Conservation (phyloP, 2,888 invertebrate species). For the Theretra japonica region DNA sequence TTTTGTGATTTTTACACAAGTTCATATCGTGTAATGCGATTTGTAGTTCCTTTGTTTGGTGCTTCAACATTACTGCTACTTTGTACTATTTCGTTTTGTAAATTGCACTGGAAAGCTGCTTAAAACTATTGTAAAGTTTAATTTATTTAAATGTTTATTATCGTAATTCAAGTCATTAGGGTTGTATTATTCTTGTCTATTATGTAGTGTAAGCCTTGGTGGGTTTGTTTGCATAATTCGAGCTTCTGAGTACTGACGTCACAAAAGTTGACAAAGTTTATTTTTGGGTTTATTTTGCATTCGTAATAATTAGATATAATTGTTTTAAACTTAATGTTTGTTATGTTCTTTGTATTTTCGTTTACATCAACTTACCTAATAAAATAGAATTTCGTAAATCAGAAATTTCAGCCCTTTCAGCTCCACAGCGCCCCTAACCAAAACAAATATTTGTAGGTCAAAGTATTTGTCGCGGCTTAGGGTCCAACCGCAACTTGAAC, state of each 20-base stretch:
- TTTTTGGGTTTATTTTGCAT: too few species aligned
- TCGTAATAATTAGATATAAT: too few species aligned
- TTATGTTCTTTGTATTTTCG: too few species aligned
- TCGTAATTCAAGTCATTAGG: neutral
- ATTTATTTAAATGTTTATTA: neutral
- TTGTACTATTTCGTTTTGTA: neutral
- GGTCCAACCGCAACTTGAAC: too few species aligned
- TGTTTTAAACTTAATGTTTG: too few species aligned
- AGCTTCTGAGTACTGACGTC: neutral
- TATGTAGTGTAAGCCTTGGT: neutral
- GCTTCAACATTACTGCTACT: neutral
- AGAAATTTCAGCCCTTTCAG: too few species aligned
- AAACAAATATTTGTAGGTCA: too few species aligned
- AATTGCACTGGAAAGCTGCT: neutral
- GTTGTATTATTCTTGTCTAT: neutral
- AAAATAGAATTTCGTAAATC: too few species aligned
- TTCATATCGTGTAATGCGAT: constrained; percentile 21
- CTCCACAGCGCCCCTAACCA: too few species aligned
- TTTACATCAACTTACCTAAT: too few species aligned
- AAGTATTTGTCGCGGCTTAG: too few species aligned
- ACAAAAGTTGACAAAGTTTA: too few species aligned
- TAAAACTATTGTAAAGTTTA: neutral
- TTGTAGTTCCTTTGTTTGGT: constrained; percentile 18
- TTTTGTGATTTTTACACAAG: constrained; percentile 24
- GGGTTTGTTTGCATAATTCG: neutral